These are phyloP conservation scores for Drosophila imparisetae DNA, from an alignment of 2,888 invertebrate genomes.

Conservation along the genomic window DNA sequence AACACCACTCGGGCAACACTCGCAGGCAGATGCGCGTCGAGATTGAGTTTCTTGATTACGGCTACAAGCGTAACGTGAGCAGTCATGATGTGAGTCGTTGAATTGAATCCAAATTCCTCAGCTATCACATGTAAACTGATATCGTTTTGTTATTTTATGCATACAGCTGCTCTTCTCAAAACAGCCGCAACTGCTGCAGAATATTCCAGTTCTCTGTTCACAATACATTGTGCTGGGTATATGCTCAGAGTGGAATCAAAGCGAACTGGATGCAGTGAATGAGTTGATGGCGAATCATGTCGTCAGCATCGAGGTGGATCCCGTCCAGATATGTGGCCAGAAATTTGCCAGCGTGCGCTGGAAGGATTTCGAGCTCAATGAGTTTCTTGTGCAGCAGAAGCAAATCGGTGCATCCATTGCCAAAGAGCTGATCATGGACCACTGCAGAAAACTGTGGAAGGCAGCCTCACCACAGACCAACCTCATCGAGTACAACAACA, in stretches of 20 bases:
- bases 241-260: conserved; percentile 80
- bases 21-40: conserved; percentile 87
- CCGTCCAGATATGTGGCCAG: conserved; percentile 72
- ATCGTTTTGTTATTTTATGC: conserved; percentile 1
- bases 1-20: conserved; percentile 12
- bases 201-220: conserved; percentile 77
- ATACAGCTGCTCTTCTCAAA: conserved; percentile 81
- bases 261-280: conserved; percentile 74
- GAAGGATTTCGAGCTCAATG: conserved; percentile 82
- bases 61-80: conserved; percentile 87
- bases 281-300: conserved; percentile 75
- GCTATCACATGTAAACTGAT: conserved; percentile 21
- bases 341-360: conserved; percentile 83
- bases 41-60: conserved; percentile 89
- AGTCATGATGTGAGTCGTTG: conserved; percentile 85
- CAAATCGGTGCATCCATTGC: conserved; percentile 81
- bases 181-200: conserved; percentile 75
- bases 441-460: conserved; percentile 80
- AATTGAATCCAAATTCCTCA: background rate
- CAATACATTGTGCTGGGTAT: conserved; percentile 82
- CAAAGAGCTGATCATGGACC: conserved; percentile 80
- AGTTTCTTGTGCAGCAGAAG: conserved; percentile 82
- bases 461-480: conserved; percentile 48
- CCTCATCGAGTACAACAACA: conserved; percentile 57
- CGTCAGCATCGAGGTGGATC: conserved; percentile 72